Base-by-base conservation (phyloP, 2,113 vertebrate species). In the Pheucticus melanocephalus region DNA sequence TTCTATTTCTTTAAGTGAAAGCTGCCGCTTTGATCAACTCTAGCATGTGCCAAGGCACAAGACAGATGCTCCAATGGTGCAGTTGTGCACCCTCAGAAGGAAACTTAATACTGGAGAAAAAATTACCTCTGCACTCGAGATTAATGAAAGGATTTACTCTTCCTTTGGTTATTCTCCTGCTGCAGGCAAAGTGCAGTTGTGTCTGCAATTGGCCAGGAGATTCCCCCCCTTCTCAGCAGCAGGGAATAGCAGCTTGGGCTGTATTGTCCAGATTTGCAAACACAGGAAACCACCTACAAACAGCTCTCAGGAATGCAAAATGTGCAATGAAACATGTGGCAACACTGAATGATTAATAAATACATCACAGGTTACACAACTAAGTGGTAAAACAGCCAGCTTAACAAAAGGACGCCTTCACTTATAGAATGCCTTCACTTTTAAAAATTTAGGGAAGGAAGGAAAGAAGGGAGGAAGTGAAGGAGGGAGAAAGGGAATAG, bases 1-100 rank as follows among this genome's bases (percentile, higher is more conserved):
- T 91, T 92, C 31, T 94, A 60, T 61, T 89, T 80, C 61, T 89
- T 92, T 91, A 76, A 96, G 91, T n/a, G 68, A 94, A 95, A 89
- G 37, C 48, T 95, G 80, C 25, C 78, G 45, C 64, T 88, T 91
- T 92, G 68, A 94, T 95, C 79, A 54, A 50, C 30, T 85, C 70
- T 64, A 80, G 50, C 42, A 25, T 70, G 47, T 69, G 65, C 40
- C 86, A 92, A 82, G 73, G 82, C 64, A 82, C 39, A 88, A 93
- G 66, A 66, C 47, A 71, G 66, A 40, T 77, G 61, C 30, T 88
- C 30, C 65, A 81, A 50, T 44, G 37, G 24, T 79, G 9, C 59
- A 48, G 59, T 59, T 80, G 37, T 64, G 50, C 60, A 72, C 6
- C 9, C 44, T 86, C 20, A 56, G 61, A 86, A 90, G 65, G 90